phyloP scores from a whole-genome alignment of 2,113 vertebrate species.

The Rostratula benghalensis region DNA sequence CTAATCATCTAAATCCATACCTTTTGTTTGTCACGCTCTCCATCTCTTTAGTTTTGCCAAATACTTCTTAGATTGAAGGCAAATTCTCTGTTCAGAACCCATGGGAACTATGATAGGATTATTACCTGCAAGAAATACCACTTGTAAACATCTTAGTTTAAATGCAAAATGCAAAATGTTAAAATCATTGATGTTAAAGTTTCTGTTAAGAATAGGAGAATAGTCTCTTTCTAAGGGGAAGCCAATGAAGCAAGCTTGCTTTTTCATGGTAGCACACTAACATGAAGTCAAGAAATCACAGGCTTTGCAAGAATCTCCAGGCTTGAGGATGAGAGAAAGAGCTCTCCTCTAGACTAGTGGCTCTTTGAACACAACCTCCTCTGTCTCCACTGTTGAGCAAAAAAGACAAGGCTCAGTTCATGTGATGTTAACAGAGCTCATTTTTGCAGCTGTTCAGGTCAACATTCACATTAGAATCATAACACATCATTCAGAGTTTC shows the following conservation, averaged over 20 bases:
- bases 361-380: not conserved
- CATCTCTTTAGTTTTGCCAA: not conserved
- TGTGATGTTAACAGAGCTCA: not conserved
- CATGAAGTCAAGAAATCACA: not conserved
- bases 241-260: not conserved
- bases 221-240: not conserved
- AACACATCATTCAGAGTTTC: not conserved
- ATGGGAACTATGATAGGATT: not conserved
- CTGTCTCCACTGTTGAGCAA: not conserved
- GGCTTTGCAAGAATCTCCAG: not conserved
- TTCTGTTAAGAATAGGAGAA: not conserved
- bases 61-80: not conserved
- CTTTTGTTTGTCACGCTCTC: not conserved
- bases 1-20: not conserved
- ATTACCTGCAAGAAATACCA: not conserved
- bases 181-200: not conserved
- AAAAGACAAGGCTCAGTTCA: not conserved
- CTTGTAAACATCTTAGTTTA: not conserved
- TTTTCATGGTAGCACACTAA: not conserved
- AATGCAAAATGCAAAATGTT: not conserved
- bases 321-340: not conserved
- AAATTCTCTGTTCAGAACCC: not conserved
- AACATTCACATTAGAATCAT: not conserved
- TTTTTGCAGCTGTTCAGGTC: not conserved
- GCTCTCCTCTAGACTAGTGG: not conserved